These are phyloP conservation scores for Bombyx huttoni DNA, from an alignment of 2,888 invertebrate species.

Conservation along the genomic window DNA sequence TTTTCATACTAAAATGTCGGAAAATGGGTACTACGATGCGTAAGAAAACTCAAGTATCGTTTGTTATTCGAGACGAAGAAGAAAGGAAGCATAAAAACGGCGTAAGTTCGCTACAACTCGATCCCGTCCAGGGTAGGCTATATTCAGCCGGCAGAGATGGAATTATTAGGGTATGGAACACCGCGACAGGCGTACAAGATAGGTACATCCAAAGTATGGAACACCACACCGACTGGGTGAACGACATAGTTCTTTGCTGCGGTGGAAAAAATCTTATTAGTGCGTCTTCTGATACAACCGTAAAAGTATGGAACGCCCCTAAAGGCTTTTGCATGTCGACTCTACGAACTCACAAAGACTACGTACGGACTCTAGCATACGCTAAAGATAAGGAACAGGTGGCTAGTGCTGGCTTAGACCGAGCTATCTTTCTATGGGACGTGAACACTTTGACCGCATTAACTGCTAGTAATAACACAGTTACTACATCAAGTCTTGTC, in stretches of 20 bases:
- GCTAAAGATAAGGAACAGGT: conserved; percentile 96
- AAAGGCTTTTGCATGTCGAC: conserved; percentile 99
- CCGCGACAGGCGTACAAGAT: conserved; percentile 68
- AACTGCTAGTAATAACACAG: conserved; percentile 98
- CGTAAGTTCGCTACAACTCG: conserved; percentile 95
- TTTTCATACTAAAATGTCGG: conserved; percentile 49
- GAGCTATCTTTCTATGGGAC: conserved; percentile 98
- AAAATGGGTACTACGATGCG: conserved; percentile 68
- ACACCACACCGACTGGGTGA: conserved; percentile 99
- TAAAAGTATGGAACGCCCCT: conserved; percentile 99
- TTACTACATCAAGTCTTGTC: conserved; percentile 96
- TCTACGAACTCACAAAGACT: conserved; percentile 96
- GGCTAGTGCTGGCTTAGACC: conserved; percentile 97
- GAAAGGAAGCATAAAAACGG: conserved; percentile 96
- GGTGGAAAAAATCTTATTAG: conserved; percentile 97
- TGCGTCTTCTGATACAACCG: conserved; percentile 98
- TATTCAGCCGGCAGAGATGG: conserved; percentile 98
- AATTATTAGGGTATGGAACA: conserved; percentile 94
- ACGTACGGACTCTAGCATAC: conserved; percentile 97
- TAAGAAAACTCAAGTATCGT: conserved; percentile 88
- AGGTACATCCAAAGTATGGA: conserved; percentile 96
- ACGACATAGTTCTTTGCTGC: conserved; percentile 98
- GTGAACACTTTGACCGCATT: conserved; percentile 97
- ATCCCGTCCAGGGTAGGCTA: conserved; percentile 87
- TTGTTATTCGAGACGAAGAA: conserved; percentile 96